Evolutionary conservation across 2,888 invertebrate genomes (phyloP).

Genomic region (Eupithecia centaureata): DNA sequence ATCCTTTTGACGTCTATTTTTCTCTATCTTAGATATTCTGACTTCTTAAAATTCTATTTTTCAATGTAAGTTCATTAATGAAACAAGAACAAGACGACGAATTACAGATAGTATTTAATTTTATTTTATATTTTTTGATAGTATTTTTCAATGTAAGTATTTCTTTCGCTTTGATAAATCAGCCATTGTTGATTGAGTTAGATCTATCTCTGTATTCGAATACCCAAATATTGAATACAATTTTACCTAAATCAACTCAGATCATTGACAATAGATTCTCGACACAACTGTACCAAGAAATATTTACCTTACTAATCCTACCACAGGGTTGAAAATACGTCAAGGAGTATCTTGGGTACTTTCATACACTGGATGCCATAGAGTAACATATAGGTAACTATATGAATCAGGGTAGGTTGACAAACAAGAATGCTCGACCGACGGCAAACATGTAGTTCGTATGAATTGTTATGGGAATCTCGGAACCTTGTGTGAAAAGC

Average conservation of each 20-base stretch:
- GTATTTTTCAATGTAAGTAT: not conserved
- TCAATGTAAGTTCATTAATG: too few species aligned
- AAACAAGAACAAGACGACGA: too few species aligned
- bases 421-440: not conserved
- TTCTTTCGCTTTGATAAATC: not conserved
- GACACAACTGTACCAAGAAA: not conserved
- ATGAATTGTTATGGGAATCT: slow-evolving; percentile 22
- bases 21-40: too few species aligned
- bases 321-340: not conserved
- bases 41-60: too few species aligned
- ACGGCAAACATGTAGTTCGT: slow-evolving; percentile 18
- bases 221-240: not conserved
- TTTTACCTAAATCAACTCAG: not conserved
- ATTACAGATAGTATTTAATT: too few species aligned
- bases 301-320: not conserved
- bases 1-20: not conserved
- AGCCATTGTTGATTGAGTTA: not conserved
- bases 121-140: not conserved
- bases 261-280: not conserved
- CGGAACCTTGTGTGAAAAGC: not conserved
- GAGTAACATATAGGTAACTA: not conserved
- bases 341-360: not conserved
- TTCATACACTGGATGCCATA: not conserved
- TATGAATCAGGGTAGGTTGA: slow-evolving; percentile 16
- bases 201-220: not conserved